phyloP scores from a whole-genome alignment of 2,113 vertebrate species.

The Mobula hypostoma region DNA sequence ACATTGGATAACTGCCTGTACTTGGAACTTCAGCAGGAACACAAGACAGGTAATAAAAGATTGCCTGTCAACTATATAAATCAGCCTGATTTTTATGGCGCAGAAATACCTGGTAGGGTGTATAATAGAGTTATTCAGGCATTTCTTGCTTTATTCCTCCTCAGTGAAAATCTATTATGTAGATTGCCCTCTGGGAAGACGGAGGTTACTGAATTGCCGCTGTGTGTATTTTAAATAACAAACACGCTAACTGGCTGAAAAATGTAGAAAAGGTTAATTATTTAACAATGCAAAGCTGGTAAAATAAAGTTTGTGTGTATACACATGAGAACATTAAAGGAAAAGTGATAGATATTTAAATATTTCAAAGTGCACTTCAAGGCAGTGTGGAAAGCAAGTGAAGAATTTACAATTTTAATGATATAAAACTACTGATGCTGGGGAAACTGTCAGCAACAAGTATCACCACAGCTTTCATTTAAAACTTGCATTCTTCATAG shows the following conservation, averaged over 20 bases:
- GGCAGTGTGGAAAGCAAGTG: background rate
- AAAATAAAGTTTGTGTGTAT: background rate
- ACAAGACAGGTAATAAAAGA: background rate
- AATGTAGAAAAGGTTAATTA: background rate
- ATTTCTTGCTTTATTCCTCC: background rate
- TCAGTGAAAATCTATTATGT: background rate
- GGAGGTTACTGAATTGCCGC: background rate
- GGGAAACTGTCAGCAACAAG: background rate
- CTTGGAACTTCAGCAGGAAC: background rate
- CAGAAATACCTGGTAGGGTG: background rate
- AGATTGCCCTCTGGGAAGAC: background rate
- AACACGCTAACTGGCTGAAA: background rate
- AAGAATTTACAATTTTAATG: conserved; percentile 23
- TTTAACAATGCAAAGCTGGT: background rate
- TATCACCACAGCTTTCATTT: background rate
- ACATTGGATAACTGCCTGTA: background rate
- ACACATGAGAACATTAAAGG: background rate
- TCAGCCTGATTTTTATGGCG: background rate
- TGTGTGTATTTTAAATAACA: background rate
- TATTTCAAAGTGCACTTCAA: conserved; percentile 21
- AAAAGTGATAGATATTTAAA: conserved; percentile 13
- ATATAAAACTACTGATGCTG: background rate
- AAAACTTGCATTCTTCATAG: background rate
- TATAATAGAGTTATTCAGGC: background rate
- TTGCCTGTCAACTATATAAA: background rate